Base-by-base conservation (phyloP, 2,888 invertebrate genomes). In the Tortricodes alternella region DNA sequence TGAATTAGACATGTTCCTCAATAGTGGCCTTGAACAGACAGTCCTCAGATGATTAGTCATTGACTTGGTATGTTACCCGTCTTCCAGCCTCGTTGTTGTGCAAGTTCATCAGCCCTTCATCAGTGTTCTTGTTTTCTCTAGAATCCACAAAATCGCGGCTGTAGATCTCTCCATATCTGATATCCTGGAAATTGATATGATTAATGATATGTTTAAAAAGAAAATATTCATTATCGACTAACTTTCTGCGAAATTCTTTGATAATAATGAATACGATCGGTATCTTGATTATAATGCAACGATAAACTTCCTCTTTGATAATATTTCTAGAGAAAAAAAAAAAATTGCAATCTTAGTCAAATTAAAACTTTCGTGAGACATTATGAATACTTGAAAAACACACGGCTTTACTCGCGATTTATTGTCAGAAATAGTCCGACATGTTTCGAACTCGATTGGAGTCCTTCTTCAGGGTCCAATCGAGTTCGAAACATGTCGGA, bases 31-130 rank as follows among this genome's bases (percentile, higher is more conserved):
- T n/a, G n/a, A n/a, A n/a, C n/a, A n/a, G n/a, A n/a, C n/a, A n/a
- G n/a, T n/a, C n/a, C n/a, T n/a, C n/a, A n/a, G n/a, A n/a, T n/a
- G 21, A 21, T 21, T 3, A 3, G 21, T 21, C 5, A 21, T 21
- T 21, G 21, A 21, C 21, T 4, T 4, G 5, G 21, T 21, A 4
- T 4, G 21, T 24, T 85, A 96, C 96, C 90, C 97, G 92, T 83
- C 98, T 91, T 53, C 98, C 98, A 56, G 97, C 98, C 76, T 97
- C 97, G 75, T 97, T 97, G 80, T 98, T 98, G 84, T 98, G 98
- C 27, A 97, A 91, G 81, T 97, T 97, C 95, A 98, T 96, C 46
- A 97, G 89, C 1, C 96, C 96, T 48, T 93, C 93, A 21, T 95
- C 94, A 13, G 94, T 92, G 53, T 93, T 92, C 49, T 92, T 92